Percentiles rank a stretch among this genome's conserved stretches.
These are phyloP conservation scores for Julus scandinavius DNA, from an alignment of 2,888 invertebrate species.

Conservation along the genomic window DNA sequence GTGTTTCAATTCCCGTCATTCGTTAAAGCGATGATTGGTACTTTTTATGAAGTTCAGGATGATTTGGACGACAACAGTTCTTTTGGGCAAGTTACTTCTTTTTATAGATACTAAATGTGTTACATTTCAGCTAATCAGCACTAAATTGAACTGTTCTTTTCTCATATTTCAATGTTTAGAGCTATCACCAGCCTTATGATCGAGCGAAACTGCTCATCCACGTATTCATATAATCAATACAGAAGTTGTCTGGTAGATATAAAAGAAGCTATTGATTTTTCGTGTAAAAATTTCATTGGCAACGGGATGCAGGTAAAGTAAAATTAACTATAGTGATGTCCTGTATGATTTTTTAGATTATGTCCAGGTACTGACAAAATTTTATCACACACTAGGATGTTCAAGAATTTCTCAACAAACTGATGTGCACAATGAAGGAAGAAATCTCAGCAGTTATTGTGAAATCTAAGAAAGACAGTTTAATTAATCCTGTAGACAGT, in stretches of 20 bases:
- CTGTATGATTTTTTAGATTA: too few species aligned
- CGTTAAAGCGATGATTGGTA: neutral
- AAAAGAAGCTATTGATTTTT: constrained; percentile 38
- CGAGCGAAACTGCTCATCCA: neutral
- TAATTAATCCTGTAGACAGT: neutral
- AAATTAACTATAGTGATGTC: neutral
- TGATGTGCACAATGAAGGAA: constrained; percentile 21
- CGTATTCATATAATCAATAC: neutral
- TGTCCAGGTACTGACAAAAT: neutral
- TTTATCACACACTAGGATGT: constrained; percentile 28
- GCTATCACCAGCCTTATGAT: neutral
- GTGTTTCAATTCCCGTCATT: neutral
- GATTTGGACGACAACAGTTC: neutral
- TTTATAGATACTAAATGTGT: neutral
- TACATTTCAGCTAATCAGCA: too few species aligned
- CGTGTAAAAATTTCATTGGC: neutral
- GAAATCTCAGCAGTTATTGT: neutral
- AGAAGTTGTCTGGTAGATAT: neutral
- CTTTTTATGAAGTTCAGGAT: neutral
- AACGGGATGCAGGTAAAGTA: constrained; percentile 42
- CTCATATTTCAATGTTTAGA: neutral
- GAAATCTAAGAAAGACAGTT: neutral
- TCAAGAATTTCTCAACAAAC: constrained; percentile 35
- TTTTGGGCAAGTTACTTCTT: neutral
- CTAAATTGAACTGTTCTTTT: neutral